phyloP scores from a whole-genome alignment of 37 sponge, comb jelly and placozoan species.

The Halisarca cf. caerulea region DNA sequence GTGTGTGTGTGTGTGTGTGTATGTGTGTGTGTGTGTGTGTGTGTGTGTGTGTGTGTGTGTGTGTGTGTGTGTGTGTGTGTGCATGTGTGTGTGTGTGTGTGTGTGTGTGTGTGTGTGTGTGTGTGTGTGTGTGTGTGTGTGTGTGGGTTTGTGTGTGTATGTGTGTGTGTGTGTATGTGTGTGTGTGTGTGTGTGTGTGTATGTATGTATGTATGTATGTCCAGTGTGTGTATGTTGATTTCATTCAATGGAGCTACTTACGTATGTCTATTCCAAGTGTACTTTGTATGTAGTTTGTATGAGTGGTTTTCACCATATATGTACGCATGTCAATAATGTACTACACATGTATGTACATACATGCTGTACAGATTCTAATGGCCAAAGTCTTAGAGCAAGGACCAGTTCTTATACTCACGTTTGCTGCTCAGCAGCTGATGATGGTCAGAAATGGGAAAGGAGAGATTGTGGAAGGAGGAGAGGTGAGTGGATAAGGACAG shows the following conservation, averaged over 20 bases:
- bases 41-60: constrained; percentile 9
- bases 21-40: constrained; percentile 5
- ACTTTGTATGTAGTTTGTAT: too few relatives aligned
- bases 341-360: too few relatives aligned
- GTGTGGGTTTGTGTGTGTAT: too few relatives aligned
- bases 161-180: too few relatives aligned
- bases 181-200: too few relatives aligned
- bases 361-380: constrained; percentile 48
- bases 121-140: too few relatives aligned
- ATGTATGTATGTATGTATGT: too few relatives aligned
- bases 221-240: neutral
- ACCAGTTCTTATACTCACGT: constrained; percentile 73
- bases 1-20: constrained; percentile 23
- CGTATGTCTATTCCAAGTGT: neutral
- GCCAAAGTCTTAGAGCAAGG: constrained; percentile 79
- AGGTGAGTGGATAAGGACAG: neutral
- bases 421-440: constrained; percentile 75
- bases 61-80: neutral
- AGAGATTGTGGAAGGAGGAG: constrained; percentile 38
- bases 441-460: constrained; percentile 19
- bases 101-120: too few relatives aligned
- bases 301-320: too few relatives aligned
- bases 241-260: neutral
- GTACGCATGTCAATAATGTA: too few relatives aligned
- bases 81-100: neutral